Base-by-base conservation (phyloP, 2,113 vertebrate species). In the Malurus alboscapulatus region DNA sequence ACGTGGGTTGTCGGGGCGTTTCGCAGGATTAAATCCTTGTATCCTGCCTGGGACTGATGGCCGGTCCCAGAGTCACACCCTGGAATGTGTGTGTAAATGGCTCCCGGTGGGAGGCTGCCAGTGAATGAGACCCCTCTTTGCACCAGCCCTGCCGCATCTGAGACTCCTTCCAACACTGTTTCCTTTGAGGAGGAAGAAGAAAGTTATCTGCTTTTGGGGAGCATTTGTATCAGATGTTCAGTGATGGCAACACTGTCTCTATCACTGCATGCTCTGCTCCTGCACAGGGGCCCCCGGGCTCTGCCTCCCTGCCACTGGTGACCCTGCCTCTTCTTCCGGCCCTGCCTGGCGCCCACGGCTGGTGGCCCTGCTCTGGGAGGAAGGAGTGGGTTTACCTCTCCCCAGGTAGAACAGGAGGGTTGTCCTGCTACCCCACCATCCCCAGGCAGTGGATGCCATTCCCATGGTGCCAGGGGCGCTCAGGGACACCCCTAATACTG, bases 1-100 rank as follows among this genome's bases (percentile, higher is more conserved):
- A 0, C 10, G 1, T 0, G 6, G 40, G 9, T 0, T 1, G 2
- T 63, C 9, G 3, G 27, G 45, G 34, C 4, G 2, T 74, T 90
- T 48, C 0, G 1, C 36, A 40, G 54, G 16, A 48, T 36, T 36
- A 17, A 73, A 11, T 16, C 45, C 4, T 48, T 24, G 40, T 25
- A 40, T 50, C 25, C 29, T 36, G 26, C 24, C 45, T 6, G 50
- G 15, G 36, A 22, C 36, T 6, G 16, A 24, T n/a, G 30, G 14
- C 42, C 48, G 38, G 50, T 84, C 30, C 40, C 22, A 29, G 34
- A 22, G n/a, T 47, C 12, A 3, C 12, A 5, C 9, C 9, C 24
- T 0, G 1, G 63, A 29, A 34, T 5, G 67, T 24, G 8, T 27
- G 19, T 24, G 8, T 27, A 19, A 45, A 21, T 10, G 14, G 27